These are phyloP conservation scores for Venustoraphidia nigricollis DNA, from an alignment of 2,888 invertebrate genomes.

Conservation along the genomic window DNA sequence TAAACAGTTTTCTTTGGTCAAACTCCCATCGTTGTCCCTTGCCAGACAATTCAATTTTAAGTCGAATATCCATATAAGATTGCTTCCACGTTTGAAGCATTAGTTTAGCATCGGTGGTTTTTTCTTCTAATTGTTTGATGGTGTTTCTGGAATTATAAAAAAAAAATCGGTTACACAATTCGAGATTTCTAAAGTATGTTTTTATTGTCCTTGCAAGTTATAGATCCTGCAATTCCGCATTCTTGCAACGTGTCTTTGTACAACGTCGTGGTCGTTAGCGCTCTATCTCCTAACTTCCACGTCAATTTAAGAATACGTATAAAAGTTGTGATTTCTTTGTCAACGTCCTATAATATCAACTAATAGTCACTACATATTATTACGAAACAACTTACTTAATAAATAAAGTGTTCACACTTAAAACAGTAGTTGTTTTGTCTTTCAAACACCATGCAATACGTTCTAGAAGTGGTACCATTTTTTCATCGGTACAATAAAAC, in stretches of 20 bases:
- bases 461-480: conserved; percentile 70
- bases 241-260: no score
- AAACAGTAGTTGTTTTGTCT: conserved; percentile 53
- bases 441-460: conserved; percentile 72
- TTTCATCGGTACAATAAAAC: conserved; percentile 70
- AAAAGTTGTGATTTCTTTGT: background rate
- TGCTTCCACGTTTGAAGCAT: conserved; percentile 63
- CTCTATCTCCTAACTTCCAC: no score
- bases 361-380: background rate
- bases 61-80: conserved; percentile 59
- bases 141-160: background rate
- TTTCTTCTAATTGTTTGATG: conserved; percentile 22
- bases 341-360: background rate
- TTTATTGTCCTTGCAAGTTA: no score
- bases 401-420: conserved; percentile 59
- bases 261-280: no score
- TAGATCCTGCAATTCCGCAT: no score
- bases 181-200: no score
- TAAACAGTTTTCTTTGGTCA: conserved; percentile 65
- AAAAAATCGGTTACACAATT: no score
- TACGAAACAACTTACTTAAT: conserved; percentile 36
- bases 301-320: no score
- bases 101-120: conserved; percentile 40
- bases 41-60: conserved; percentile 73
- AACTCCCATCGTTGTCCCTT: conserved; percentile 87